Evolutionary conservation across 1,140 invertebrate species (phyloP).

Genomic region (Drosophila kohkoa): DNA sequence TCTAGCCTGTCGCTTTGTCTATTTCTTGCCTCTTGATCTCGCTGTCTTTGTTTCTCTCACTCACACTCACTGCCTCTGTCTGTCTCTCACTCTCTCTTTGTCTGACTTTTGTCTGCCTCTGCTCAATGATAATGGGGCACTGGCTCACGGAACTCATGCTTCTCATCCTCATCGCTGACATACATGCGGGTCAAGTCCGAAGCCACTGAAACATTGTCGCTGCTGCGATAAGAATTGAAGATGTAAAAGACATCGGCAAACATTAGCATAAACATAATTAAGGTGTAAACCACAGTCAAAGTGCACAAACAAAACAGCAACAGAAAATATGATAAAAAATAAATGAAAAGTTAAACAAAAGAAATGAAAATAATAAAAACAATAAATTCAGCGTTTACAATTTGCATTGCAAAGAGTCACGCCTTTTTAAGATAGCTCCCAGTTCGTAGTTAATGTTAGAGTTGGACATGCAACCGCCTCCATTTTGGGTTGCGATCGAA

Average conservation of each 20-base stretch:
- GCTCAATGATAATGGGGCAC: slow-evolving; percentile 70
- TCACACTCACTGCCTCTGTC: neutral
- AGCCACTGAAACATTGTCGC: slow-evolving; percentile 87
- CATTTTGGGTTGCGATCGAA: slow-evolving; percentile 51
- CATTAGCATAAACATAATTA: slow-evolving; percentile 27
- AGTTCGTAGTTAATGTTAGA: slow-evolving; percentile 15
- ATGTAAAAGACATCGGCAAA: slow-evolving; percentile 44
- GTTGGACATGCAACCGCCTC: slow-evolving; percentile 47
- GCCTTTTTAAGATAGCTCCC: slow-evolving; percentile 34
- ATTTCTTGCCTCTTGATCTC: neutral
- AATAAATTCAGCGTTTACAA: slow-evolving; percentile 3
- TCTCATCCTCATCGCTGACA: slow-evolving; percentile 88
- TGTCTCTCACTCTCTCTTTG: slow-evolving; percentile 6
- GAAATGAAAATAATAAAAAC: slow-evolving; percentile 5
- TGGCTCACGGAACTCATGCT: slow-evolving; percentile 63
- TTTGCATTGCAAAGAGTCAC: slow-evolving; percentile 46
- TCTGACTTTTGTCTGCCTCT: slow-evolving; percentile 7
- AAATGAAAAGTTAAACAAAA: slow-evolving; percentile 14
- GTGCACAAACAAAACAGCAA: slow-evolving; percentile 21
- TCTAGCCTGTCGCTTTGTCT: slow-evolving; percentile 25
- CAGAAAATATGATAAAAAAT: slow-evolving; percentile 1
- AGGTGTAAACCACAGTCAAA: slow-evolving; percentile 12
- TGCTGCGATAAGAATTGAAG: slow-evolving; percentile 81
- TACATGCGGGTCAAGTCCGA: slow-evolving; percentile 88
- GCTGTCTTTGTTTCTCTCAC: neutral